Conservation (phyloP, 2,113 vertebrate species). For the Bos javanicus region DNA sequence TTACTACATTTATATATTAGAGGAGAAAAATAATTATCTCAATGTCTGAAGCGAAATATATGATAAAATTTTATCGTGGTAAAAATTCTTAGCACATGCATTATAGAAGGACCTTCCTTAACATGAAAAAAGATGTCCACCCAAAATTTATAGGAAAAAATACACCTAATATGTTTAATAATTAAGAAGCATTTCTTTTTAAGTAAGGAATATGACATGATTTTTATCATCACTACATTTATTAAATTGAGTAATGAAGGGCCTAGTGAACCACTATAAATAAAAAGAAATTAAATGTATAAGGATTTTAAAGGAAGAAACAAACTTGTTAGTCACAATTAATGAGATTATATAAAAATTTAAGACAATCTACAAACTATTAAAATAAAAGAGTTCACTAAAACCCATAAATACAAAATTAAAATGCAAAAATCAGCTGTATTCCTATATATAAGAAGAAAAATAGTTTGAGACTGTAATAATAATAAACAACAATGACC, state of each 20-base stretch:
- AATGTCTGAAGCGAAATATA: background rate
- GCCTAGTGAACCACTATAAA: background rate
- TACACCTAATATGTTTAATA: background rate
- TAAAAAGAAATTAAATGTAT: background rate
- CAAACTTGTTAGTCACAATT: background rate
- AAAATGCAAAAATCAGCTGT: slow-evolving; percentile 20
- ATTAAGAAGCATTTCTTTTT: background rate
- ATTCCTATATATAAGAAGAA: background rate
- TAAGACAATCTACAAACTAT: background rate
- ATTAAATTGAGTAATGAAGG: background rate
- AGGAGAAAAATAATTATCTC: background rate
- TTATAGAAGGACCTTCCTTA: background rate
- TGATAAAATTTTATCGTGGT: slow-evolving; percentile 1
- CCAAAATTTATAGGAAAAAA: background rate
- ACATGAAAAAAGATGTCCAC: background rate
- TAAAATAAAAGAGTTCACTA: background rate
- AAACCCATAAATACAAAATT: background rate
- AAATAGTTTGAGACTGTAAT: background rate
- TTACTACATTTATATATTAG: background rate
- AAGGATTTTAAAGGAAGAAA: background rate
- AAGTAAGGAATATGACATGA: background rate
- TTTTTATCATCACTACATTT: background rate
- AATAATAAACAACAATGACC: background rate
- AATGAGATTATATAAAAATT: background rate
- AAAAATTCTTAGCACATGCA: background rate